These are phyloP conservation scores for Tetragnatha montana DNA, from an alignment of 2,888 invertebrate species.

Conservation along the genomic window DNA sequence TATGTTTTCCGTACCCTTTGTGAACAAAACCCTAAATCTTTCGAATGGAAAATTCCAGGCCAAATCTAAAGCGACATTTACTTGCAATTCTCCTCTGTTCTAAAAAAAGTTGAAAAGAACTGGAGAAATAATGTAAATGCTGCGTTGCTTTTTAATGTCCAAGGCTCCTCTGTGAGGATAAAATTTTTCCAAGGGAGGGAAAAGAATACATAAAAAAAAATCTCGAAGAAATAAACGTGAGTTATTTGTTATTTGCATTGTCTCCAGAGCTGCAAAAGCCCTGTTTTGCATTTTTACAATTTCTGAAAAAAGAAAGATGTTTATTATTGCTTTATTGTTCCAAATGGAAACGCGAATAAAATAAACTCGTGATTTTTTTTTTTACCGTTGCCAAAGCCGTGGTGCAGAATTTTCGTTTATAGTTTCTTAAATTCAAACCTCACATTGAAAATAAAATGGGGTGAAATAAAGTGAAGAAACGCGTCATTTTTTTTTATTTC, in stretches of 20 bases:
- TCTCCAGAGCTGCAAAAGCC: constrained; percentile 65
- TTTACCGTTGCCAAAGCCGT: constrained; percentile 43
- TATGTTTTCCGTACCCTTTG: constrained; percentile 24
- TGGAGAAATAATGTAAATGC: constrained; percentile 51
- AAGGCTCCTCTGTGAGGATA: constrained; percentile 38
- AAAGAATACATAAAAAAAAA: constrained; percentile 19
- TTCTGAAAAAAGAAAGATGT: constrained; percentile 46
- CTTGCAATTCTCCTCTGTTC: constrained; percentile 40
- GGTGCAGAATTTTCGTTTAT: constrained; percentile 34
- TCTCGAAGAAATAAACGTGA: constrained; percentile 18
- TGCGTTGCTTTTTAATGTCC: constrained; percentile 50
- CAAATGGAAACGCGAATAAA: constrained; percentile 65
- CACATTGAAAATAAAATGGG: constrained; percentile 7
- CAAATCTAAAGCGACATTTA: constrained; percentile 54
- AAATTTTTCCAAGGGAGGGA: constrained; percentile 17
- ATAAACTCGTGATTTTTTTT: constrained; percentile 58
- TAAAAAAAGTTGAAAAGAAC: constrained; percentile 33
- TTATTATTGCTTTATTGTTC: constrained; percentile 66
- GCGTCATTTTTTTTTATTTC: constrained; percentile 50
- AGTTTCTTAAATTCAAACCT: constrained; percentile 53
- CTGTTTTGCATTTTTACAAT: constrained; percentile 68
- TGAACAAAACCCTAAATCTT: constrained; percentile 46
- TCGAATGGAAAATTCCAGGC: constrained; percentile 50
- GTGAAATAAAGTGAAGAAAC: constrained; percentile 55
- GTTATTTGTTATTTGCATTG: constrained; percentile 68